These are phyloP conservation scores for Clitarchus hookeri DNA, from an alignment of 2,888 invertebrate genomes.

Conservation along the genomic window DNA sequence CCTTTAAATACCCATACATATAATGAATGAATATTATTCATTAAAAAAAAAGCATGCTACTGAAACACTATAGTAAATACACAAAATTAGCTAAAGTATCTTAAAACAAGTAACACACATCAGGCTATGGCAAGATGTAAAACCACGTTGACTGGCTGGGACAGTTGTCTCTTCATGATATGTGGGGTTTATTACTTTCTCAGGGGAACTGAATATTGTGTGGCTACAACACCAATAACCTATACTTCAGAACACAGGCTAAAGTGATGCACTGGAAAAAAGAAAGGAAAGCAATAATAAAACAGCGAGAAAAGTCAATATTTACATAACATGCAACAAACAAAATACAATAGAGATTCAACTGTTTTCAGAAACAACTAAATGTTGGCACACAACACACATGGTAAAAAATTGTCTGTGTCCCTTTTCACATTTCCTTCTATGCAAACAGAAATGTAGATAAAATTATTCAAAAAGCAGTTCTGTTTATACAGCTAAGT, in stretches of 20 bases:
- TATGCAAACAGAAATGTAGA: no score
- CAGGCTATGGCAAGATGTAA: background rate
- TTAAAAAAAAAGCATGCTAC: background rate
- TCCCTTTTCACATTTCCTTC: no score
- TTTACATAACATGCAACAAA: background rate
- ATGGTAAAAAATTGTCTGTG: no score
- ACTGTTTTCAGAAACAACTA: background rate
- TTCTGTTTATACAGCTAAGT: no score
- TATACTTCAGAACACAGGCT: background rate
- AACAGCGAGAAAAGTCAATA: background rate
- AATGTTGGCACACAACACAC: background rate
- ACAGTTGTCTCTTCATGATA: slow-evolving; percentile 10
- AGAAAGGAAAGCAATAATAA: background rate
- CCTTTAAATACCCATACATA: background rate
- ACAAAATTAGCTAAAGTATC: background rate
- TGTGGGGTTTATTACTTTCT: slow-evolving; percentile 11
- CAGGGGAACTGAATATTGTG: slow-evolving; percentile 2
- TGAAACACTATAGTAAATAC: background rate
- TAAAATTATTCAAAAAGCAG: no score
- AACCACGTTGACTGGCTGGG: slow-evolving; percentile 15
- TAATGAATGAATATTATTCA: no score
- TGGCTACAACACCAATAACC: background rate
- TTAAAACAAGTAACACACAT: background rate
- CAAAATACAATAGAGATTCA: no score
- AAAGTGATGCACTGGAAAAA: background rate